Conservation (phyloP, 2,888 invertebrate genomes). For the Callosobruchus maculatus region DNA sequence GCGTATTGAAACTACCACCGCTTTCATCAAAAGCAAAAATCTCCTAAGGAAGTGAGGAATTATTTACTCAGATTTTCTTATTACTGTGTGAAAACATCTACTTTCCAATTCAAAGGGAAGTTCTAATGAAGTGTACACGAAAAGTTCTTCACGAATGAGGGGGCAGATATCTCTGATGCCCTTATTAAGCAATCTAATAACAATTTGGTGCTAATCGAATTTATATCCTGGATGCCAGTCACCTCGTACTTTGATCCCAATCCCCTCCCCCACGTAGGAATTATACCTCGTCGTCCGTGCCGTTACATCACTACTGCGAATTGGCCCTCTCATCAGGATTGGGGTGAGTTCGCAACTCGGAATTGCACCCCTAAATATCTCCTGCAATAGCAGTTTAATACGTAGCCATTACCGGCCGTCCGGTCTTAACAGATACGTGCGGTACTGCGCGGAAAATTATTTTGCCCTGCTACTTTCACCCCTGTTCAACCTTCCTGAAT, state of each 20-base stretch:
- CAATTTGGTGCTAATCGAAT: background rate
- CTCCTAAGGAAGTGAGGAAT: too few species aligned
- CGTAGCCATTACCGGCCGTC: constrained; percentile 23
- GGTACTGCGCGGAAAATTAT: background rate
- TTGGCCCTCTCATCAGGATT: background rate
- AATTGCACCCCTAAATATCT: constrained; percentile 24
- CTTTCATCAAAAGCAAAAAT: too few species aligned
- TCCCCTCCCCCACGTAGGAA: background rate
- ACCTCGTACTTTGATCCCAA: too few species aligned
- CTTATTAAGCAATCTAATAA: too few species aligned
- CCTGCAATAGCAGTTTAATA: constrained; percentile 32
- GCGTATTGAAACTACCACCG: too few species aligned
- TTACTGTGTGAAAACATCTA: too few species aligned
- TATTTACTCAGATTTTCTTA: too few species aligned
- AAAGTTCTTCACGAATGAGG: too few species aligned
- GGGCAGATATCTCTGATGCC: too few species aligned
- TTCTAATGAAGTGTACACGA: too few species aligned
- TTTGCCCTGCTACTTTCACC: background rate
- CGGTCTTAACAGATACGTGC: background rate
- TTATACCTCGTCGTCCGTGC: background rate
- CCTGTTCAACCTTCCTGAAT: background rate
- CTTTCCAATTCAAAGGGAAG: too few species aligned
- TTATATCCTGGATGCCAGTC: background rate
- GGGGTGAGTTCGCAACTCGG: background rate
- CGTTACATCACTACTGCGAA: background rate